These are phyloP conservation scores for Lethrus apterus DNA, from an alignment of 1,140 invertebrate genomes.

Conservation along the genomic window DNA sequence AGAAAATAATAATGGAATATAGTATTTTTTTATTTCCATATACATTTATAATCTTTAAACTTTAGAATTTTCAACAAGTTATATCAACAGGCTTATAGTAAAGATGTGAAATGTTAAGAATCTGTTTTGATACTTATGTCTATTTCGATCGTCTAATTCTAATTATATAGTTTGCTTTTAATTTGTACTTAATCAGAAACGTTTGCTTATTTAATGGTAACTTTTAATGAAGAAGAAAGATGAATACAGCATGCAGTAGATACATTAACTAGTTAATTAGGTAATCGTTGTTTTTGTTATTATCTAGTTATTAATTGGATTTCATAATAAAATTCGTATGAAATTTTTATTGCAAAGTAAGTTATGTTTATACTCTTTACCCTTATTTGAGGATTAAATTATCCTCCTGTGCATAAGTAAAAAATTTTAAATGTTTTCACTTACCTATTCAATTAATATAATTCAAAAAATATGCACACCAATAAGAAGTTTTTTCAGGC, in stretches of 20 bases:
- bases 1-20: conserved; percentile 6
- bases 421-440: conserved; percentile 8
- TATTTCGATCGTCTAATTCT: too few species aligned
- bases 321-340: too few species aligned
- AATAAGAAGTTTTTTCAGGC: too few species aligned
- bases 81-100: neutral
- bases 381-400: too few species aligned
- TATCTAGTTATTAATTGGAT: too few species aligned
- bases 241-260: neutral
- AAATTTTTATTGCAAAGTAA: too few species aligned
- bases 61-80: conserved; percentile 18
- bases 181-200: neutral
- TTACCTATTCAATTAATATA: too few species aligned
- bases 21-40: conserved; percentile 10
- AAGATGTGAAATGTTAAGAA: neutral
- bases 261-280: neutral
- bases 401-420: conserved; percentile 6
- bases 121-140: too few species aligned
- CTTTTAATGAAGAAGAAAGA: neutral
- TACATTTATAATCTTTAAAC: conserved; percentile 18
- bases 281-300: conserved; percentile 9
- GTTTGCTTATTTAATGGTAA: neutral
- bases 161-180: too few species aligned
- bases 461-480: too few species aligned
- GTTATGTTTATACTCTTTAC: too few species aligned